phyloP scores from a whole-genome alignment of 2,113 vertebrate species.

The Rissa tridactyla region DNA sequence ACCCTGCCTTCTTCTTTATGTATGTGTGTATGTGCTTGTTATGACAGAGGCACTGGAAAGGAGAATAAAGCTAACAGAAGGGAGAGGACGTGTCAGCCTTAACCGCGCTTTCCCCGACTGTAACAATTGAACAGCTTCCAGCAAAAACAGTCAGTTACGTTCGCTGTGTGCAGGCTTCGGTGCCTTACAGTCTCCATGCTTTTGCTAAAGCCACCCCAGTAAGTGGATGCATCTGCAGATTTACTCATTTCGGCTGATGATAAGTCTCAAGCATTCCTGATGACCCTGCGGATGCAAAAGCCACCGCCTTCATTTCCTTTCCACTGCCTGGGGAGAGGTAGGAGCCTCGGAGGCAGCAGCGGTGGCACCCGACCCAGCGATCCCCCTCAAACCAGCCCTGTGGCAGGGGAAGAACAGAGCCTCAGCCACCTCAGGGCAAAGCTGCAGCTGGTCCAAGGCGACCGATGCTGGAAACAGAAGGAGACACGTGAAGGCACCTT shows the following conservation, averaged over 20 bases:
- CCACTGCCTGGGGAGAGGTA: neutral
- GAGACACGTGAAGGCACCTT: neutral
- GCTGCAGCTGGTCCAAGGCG: neutral
- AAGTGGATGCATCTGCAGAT: neutral
- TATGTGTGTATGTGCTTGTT: neutral
- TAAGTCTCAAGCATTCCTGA: neutral
- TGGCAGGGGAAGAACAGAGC: neutral
- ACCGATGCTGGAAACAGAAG: neutral
- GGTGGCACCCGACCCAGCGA: accelerated
- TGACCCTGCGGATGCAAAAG: neutral
- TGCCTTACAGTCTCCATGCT: neutral
- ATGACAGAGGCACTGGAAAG: neutral
- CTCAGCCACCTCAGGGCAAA: neutral
- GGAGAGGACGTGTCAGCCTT: conserved; percentile 4
- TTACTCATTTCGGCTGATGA: neutral
- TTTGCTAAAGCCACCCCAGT: neutral
- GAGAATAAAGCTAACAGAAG: conserved; percentile 38
- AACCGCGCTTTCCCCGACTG: neutral
- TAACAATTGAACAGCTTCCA: conserved; percentile 50
- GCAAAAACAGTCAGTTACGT: conserved; percentile 5
- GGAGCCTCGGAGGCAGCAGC: neutral
- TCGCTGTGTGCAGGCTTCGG: neutral
- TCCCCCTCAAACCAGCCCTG: neutral
- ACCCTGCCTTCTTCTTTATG: neutral
- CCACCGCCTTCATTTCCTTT: neutral